Conservation (phyloP, 1,140 invertebrate species). For the Fopius arisanus region DNA sequence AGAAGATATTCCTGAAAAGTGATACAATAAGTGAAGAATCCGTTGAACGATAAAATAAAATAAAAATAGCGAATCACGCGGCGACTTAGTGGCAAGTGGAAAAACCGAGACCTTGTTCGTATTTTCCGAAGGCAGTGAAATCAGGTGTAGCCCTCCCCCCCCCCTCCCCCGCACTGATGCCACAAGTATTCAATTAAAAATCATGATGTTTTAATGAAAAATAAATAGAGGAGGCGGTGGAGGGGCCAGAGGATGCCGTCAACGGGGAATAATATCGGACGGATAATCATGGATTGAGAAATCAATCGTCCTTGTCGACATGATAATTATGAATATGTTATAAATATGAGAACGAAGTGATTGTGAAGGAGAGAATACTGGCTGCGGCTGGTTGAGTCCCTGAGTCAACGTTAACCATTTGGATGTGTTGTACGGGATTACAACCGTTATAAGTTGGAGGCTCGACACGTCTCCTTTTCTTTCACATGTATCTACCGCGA, state of each 20-base stretch:
- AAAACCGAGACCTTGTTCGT: constrained; percentile 27
- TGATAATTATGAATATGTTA: constrained; percentile 64
- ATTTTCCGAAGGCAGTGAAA: constrained; percentile 27
- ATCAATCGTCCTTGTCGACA: constrained; percentile 57
- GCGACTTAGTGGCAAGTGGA: constrained; percentile 19
- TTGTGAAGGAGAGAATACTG: constrained; percentile 43
- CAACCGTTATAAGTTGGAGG: constrained; percentile 53
- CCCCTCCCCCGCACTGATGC: constrained; percentile 11
- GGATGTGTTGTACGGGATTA: constrained; percentile 36
- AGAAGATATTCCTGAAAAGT: background rate
- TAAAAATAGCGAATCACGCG: constrained; percentile 21
- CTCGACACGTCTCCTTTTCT: constrained; percentile 39
- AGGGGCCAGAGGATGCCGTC: background rate
- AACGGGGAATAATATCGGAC: background rate
- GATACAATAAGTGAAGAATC: background rate
- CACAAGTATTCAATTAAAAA: background rate
- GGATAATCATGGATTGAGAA: constrained; percentile 46
- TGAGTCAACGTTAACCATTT: constrained; percentile 28
- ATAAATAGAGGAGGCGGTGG: background rate
- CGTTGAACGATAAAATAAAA: background rate
- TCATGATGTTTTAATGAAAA: background rate
- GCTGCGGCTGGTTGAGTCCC: constrained; percentile 28
- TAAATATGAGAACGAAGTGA: constrained; percentile 56
- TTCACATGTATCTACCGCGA: background rate
- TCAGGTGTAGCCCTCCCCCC: background rate